Evolutionary conservation across 2,797 vertebrate genomes (phyloP).

Genomic region (Cuculus canorus): DNA sequence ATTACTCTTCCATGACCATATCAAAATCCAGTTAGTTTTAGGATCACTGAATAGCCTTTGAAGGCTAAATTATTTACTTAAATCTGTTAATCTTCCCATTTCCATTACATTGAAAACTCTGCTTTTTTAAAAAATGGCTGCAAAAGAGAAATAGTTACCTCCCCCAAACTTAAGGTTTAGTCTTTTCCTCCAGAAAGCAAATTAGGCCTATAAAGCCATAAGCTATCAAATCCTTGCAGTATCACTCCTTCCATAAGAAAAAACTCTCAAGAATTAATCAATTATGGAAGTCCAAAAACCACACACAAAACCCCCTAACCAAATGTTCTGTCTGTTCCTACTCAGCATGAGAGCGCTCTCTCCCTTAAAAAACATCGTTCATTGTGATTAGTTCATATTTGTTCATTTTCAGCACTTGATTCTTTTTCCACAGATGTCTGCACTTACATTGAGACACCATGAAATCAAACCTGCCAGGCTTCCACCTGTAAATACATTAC

Average conservation of each 20-base stretch:
- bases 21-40: not conserved
- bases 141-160: not conserved
- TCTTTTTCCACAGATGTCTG: slow-evolving; percentile 29
- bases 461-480: slow-evolving; percentile 42
- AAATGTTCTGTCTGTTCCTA: not conserved
- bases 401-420: slow-evolving; percentile 54
- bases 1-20: not conserved
- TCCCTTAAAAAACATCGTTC: slow-evolving; percentile 14
- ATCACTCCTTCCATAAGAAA: not conserved
- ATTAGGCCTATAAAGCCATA: not conserved
- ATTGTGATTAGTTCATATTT: not conserved
- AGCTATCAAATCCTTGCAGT: not conserved
- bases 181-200: not conserved
- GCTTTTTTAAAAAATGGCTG: not conserved
- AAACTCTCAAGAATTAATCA: not conserved
- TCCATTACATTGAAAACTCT: not conserved
- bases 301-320: not conserved
- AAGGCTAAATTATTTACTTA: not conserved
- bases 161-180: not conserved
- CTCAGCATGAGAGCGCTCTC: not conserved
- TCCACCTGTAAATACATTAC: slow-evolving; percentile 20
- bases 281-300: not conserved
- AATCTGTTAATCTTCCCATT: not conserved
- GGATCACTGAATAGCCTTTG: not conserved
- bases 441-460: not conserved